Evolutionary conservation across 2,113 vertebrate genomes (phyloP), one percentile per base, ranked within the genome.

Genomic region (Stigmatopora nigra): DNA sequence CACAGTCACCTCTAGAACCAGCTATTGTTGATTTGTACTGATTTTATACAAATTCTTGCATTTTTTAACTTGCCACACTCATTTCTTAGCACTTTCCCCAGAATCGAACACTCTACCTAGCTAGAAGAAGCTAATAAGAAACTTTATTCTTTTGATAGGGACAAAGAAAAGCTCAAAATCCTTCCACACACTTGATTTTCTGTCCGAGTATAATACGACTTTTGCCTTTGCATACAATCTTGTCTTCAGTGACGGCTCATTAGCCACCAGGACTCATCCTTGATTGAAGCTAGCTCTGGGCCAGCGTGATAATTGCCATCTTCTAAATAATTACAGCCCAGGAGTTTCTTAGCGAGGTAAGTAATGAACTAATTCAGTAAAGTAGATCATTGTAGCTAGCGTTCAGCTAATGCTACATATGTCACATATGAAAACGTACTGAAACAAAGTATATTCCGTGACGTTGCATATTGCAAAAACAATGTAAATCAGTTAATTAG

Each of bases 311-410:
- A 81, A 86, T 84, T 82, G 71, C 65, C 77, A 73, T 52, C 79
- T 61, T 61, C 58, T 71, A 74, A 87, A 85, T 86, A 78, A 85
- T 84, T 81, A 79, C 68, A 78, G 70, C 57, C 53, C 5, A 65
- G 70, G 69, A 64, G 71, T 71, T 80, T 65, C 80, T 76, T 73
- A 72, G 65, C 6, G 73, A 69, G 76, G 84, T 76, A 82, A 76
- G 76, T 80, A 82, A 82, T 64, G 2, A 75, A 71, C 61, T 85
- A 83, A 84, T 84, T 79, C 81, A 68, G 63, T 64, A 80, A 84
- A 82, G 75, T 69, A 80, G 75, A 41, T 81, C 78, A 86, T 85
- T 86, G 85, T 62, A 38, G 76, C 51, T 77, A 77, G 73, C 56
- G 36, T 31, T 61, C 16, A 13, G 75, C 69, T 84, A 73, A 72